A percentile compares a stretch with the other conserved stretches of the same genome.
Conservation (phyloP, 1,140 invertebrate species). For the Ostrea edulis region DNA sequence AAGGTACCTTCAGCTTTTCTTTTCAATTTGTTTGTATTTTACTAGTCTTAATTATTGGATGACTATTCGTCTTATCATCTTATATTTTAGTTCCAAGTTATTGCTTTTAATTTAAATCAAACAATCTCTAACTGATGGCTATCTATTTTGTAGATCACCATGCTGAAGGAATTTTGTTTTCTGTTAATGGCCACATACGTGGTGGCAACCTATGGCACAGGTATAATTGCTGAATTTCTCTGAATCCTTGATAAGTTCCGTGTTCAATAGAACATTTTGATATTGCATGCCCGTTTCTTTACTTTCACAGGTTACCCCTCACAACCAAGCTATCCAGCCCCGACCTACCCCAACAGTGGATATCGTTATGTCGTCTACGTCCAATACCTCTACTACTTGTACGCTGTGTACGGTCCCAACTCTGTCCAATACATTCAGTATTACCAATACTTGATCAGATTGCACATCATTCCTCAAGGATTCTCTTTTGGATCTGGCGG, state of each 20-base stretch:
- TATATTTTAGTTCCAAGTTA: too few species aligned
- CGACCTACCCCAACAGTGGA: not conserved
- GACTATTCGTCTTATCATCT: too few species aligned
- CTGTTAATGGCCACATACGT: constrained; percentile 22
- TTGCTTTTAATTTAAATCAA: too few species aligned
- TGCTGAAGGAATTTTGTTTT: constrained; percentile 26
- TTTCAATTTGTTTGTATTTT: not conserved
- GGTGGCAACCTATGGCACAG: not conserved
- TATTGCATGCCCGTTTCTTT: not conserved
- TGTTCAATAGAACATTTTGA: too few species aligned
- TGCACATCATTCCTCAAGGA: not conserved
- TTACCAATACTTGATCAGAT: not conserved
- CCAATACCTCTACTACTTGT: constrained; percentile 9
- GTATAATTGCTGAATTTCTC: not conserved
- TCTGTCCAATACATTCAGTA: constrained; percentile 17
- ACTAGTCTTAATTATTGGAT: too few species aligned
- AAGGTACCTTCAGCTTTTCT: not conserved
- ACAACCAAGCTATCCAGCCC: not conserved
- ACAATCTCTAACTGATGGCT: not conserved
- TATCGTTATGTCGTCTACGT: not conserved
- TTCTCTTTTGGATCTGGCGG: not conserved
- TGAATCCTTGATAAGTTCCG: too few species aligned
- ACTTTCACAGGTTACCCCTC: not conserved
- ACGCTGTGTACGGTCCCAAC: not conserved
- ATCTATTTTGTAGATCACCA: not conserved